Evolutionary conservation across 2,797 vertebrate genomes (phyloP).

Genomic region (Buceros bicornis): DNA sequence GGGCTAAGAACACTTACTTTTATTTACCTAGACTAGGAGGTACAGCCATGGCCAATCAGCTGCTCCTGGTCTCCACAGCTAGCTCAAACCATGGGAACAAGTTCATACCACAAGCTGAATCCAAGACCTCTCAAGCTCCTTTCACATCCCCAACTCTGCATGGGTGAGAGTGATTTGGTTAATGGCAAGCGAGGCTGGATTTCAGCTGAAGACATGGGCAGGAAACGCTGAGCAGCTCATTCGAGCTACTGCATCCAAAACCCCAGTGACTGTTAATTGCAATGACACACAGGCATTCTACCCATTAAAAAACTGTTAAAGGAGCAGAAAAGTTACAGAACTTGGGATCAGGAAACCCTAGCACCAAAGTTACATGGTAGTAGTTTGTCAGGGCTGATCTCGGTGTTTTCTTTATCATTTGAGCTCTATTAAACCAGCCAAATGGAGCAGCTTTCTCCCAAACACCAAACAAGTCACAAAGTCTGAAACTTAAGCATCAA

Average conservation of each 20-base stretch:
- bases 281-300: background rate
- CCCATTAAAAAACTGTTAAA: background rate
- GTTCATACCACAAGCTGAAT: background rate
- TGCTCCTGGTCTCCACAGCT: background rate
- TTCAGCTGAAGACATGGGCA: background rate
- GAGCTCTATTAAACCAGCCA: background rate
- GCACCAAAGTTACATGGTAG: background rate
- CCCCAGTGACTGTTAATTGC: background rate
- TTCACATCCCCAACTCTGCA: background rate
- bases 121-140: background rate
- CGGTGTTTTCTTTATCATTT: background rate
- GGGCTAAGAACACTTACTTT: background rate
- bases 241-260: background rate
- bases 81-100: background rate
- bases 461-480: background rate
- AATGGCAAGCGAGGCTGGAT: background rate
- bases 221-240: background rate
- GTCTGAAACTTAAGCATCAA: background rate
- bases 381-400: background rate
- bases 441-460: background rate
- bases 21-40: background rate
- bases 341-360: background rate
- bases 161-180: background rate
- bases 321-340: background rate
- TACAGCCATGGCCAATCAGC: background rate